These are phyloP conservation scores for Hybognathus amarus DNA, from an alignment of 2,797 vertebrate genomes.

Conservation along the genomic window DNA sequence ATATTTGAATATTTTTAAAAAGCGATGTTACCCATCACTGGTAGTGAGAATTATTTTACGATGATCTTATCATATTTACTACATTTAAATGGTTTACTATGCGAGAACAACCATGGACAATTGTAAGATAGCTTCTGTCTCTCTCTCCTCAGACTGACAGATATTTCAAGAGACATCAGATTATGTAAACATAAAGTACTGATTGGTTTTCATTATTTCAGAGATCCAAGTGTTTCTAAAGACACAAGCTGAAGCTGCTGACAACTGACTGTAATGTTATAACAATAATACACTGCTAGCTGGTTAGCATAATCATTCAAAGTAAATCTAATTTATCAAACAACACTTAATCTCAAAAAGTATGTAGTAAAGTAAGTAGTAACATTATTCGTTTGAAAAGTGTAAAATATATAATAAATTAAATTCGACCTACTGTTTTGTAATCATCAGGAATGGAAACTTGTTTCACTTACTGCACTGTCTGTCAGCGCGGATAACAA, in stretches of 20 bases:
- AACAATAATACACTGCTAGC: constrained; percentile 1
- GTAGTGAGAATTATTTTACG: background rate
- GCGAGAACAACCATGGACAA: background rate
- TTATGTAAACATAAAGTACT: background rate
- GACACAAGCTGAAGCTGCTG: constrained; percentile 1
- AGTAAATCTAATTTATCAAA: background rate
- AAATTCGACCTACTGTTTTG: constrained; percentile 15
- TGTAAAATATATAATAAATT: too few species aligned
- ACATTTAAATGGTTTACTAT: background rate
- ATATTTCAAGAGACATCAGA: background rate
- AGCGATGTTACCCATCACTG: background rate
- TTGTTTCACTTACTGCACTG: background rate
- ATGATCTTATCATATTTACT: background rate
- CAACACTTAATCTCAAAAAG: background rate
- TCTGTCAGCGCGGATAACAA: constrained; percentile 16
- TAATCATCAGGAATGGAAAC: constrained; percentile 36
- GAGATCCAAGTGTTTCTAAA: background rate
- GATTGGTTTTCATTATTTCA: background rate
- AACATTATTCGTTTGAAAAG: background rate
- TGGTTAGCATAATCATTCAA: constrained; percentile 25
- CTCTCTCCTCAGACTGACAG: background rate
- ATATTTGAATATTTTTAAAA: background rate
- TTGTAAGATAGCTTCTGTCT: background rate
- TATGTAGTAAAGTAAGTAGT: too few species aligned
- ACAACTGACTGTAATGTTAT: too few species aligned